Evolutionary conservation across 2,888 invertebrate species (phyloP), one percentile per base, ranked within the genome.

Genomic region (Meteorus cinctellus): DNA sequence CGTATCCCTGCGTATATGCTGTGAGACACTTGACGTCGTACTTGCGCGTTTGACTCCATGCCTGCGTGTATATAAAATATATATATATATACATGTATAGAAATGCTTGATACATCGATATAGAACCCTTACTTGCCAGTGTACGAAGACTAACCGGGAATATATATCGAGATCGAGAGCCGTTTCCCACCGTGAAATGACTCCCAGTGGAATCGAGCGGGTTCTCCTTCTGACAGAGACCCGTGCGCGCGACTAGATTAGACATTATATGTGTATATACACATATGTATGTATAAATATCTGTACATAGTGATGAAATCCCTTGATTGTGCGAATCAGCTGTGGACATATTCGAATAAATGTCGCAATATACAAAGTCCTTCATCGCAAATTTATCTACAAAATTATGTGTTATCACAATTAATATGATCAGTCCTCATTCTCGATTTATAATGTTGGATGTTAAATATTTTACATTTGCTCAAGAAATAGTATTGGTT

Each of bases 1-100:
- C 82, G 81, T 84, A 80, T 76, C 71, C 79, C 73, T 77, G 70
- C 70, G 73, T 77, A 75, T 77, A 75, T 59, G 72, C 72, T 77
- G 70, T 55, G 65, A 76, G 67, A 75, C 76, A 77, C 77, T 79
- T 74, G 74, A 74, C 67, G 69, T 74, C 68, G 74, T 74, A 69
- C 74, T 74, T 31, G 48, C 31, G 60, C n/a, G 36, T 41, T 62
- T 74, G 45, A 31, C 41, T 67, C 67, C 16, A 41, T 29, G 14
- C 19, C 12, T n/a, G 36, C 36, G 8, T 45, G 67, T 31, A 36
- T 29, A 24, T 67, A 45, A 29, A 62, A 29, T 72, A 60, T 51
- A 72, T 29, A 31, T 31, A 60, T 41, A 36, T 45, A 48, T 63
- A 72, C 27, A 24, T 29, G 19, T 34, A 34, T n/a, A n/a, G 41